Conservation (phyloP, 2,113 vertebrate species). For the Callipepla squamata region DNA sequence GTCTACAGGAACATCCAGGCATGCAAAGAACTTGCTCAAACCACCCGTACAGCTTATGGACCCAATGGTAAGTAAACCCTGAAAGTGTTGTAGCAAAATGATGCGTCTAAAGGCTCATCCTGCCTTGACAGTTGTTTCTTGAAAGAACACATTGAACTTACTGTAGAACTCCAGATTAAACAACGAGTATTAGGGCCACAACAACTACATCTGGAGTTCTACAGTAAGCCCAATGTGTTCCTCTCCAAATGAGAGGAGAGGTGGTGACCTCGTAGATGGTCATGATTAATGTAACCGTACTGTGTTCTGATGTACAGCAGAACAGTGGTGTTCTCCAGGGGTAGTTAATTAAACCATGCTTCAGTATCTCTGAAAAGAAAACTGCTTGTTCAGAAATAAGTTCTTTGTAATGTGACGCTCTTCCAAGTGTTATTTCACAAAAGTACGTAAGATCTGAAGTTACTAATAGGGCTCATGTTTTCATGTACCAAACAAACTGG, state of each 20-base stretch:
- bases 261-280: accelerated
- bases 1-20: conserved; percentile 96
- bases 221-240: too few relatives aligned
- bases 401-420: neutral
- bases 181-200: too few relatives aligned
- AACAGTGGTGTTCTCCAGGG: neutral
- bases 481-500: neutral
- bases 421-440: neutral
- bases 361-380: neutral
- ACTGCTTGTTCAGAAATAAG: neutral
- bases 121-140: neutral
- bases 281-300: neutral
- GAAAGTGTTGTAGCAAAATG: neutral
- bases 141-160: neutral
- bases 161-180: neutral
- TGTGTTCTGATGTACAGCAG: neutral
- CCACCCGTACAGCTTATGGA: conserved; percentile 95
- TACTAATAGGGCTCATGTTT: neutral
- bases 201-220: too few relatives aligned
- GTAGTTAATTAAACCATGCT: neutral
- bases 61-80: conserved; percentile 86
- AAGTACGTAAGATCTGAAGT: neutral
- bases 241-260: neutral
- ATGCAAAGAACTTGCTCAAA: conserved; percentile 96
- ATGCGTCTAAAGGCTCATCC: neutral